Conservation (phyloP, 2,797 vertebrate genomes). For the Prunella strophiata region DNA sequence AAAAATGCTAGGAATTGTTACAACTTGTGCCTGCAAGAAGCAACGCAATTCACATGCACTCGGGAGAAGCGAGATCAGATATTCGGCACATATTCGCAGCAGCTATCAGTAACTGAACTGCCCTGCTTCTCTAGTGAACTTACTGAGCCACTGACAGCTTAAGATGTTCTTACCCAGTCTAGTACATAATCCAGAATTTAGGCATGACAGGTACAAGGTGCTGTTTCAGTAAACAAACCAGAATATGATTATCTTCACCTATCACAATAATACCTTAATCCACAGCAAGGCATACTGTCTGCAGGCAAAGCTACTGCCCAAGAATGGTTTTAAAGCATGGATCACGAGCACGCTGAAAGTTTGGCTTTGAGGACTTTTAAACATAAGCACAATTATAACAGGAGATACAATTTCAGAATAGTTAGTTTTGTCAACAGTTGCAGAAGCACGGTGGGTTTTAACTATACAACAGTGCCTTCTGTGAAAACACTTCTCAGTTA, state of each 20-base stretch:
- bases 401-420: neutral
- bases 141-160: neutral
- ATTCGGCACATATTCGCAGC: neutral
- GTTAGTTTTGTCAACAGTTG: neutral
- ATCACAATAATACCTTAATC: neutral
- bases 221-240: conserved; percentile 45
- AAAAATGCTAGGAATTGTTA: conserved; percentile 46
- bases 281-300: conserved; percentile 11
- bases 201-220: neutral
- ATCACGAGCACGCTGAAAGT: neutral
- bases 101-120: neutral
- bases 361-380: conserved; percentile 1
- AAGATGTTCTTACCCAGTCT: conserved; percentile 28
- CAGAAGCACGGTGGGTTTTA: neutral
- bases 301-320: neutral
- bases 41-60: neutral
- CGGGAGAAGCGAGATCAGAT: conserved; percentile 3
- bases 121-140: neutral
- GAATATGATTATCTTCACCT: conserved; percentile 15
- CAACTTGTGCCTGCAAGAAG: conserved; percentile 14
- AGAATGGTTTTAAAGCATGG: neutral
- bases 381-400: neutral
- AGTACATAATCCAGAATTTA: conserved; percentile 28
- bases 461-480: neutral
- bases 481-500: conserved; percentile 16